A percentile compares a stretch with the other conserved stretches of the same genome.
phyloP scores from a whole-genome alignment of 2,113 vertebrate species.

The Trichechus manatus region DNA sequence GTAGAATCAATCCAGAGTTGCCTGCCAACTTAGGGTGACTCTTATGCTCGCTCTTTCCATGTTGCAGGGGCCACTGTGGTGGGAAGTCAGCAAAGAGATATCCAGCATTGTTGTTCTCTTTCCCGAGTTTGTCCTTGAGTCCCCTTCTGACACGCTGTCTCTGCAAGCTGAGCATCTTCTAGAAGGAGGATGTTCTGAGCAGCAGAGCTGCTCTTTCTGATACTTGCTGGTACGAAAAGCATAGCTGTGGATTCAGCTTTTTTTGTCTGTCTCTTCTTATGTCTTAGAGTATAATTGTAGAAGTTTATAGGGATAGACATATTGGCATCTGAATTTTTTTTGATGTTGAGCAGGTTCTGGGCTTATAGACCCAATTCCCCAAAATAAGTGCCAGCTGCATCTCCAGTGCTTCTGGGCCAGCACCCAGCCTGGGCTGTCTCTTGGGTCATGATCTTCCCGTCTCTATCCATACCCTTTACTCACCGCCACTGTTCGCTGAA shows the following conservation, averaged over 20 bases:
- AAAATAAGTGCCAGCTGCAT: fast-evolving
- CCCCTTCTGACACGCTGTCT: not conserved
- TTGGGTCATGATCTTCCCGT: not conserved
- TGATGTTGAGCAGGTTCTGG: not conserved
- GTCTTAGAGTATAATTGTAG: not conserved
- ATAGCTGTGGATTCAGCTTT: not conserved
- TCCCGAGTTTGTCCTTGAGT: not conserved
- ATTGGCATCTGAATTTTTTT: not conserved
- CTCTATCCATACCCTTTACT: not conserved
- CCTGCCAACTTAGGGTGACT: fast-evolving
- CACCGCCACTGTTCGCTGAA: not conserved
- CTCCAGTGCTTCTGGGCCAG: too few relatives aligned
- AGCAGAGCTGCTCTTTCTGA: not conserved
- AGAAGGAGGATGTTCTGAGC: not conserved
- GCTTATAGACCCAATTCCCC: not conserved
- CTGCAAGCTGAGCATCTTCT: not conserved
- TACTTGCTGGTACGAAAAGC: not conserved
- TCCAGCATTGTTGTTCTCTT: not conserved
- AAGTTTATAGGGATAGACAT: not conserved
- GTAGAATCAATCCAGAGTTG: fast-evolving
- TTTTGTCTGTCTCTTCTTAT: too few relatives aligned
- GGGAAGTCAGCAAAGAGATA: not conserved
- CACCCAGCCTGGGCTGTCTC: not conserved
- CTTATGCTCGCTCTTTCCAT: fast-evolving
- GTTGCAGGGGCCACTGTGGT: not conserved